These are phyloP conservation scores for Ceuthmochares aereus DNA, from an alignment of 2,113 vertebrate species.

Conservation along the genomic window DNA sequence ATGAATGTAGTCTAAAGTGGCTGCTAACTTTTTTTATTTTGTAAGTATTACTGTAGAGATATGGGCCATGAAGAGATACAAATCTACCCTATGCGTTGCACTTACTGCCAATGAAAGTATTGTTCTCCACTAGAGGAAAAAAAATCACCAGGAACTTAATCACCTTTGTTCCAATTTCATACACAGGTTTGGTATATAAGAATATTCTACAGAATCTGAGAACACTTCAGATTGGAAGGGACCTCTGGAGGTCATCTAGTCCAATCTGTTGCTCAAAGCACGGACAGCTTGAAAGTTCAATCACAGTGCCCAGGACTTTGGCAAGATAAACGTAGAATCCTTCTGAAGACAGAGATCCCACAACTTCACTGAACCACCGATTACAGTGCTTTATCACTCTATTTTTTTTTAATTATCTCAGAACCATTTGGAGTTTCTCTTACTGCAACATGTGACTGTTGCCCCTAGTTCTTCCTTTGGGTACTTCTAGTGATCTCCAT, in stretches of 20 bases:
- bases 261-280: background rate
- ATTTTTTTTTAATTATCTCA: background rate
- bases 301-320: background rate
- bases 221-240: background rate
- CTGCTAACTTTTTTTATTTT: background rate
- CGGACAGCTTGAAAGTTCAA: background rate
- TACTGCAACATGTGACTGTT: background rate
- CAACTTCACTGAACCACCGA: background rate
- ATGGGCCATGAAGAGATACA: background rate
- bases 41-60: background rate
- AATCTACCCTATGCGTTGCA: background rate
- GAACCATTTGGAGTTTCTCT: background rate
- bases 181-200: background rate
- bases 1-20: background rate
- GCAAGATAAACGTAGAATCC: background rate
- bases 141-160: fast-evolving
- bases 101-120: background rate
- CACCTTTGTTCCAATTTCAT: background rate
- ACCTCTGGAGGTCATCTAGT: background rate
- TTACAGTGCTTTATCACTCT: background rate
- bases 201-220: background rate
- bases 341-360: background rate
- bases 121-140: background rate
- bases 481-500: background rate
- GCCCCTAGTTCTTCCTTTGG: background rate